phyloP scores from a whole-genome alignment of 1,140 invertebrate genomes.

The Conus ventricosus region DNA sequence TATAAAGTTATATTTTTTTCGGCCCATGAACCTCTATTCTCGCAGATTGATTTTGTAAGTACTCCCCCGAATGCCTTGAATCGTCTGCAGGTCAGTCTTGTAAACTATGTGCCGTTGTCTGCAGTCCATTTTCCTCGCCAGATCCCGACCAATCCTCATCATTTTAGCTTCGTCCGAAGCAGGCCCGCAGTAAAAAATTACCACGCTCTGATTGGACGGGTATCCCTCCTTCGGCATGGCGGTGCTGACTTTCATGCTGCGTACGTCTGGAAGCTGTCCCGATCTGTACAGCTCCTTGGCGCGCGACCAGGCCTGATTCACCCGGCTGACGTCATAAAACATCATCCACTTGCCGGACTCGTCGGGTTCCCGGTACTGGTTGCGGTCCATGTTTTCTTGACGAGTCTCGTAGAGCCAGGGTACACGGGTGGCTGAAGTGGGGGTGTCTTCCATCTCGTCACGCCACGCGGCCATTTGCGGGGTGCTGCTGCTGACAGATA shows the following conservation, averaged over 20 bases:
- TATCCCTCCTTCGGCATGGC: not conserved
- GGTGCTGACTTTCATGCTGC: not conserved
- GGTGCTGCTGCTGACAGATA: too few relatives aligned
- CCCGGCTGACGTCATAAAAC: not conserved
- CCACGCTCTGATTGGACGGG: not conserved
- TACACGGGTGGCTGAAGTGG: not conserved
- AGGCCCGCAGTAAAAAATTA: constrained; percentile 7
- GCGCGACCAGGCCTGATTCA: not conserved
- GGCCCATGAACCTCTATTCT: too few relatives aligned
- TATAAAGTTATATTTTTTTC: too few relatives aligned
- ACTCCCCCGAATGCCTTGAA: not conserved
- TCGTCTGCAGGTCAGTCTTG: not conserved
- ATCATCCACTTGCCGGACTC: constrained; percentile 15
- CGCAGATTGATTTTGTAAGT: not conserved
- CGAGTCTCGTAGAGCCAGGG: not conserved
- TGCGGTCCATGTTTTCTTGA: not conserved
- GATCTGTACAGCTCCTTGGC: constrained; percentile 5
- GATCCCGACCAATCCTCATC: not conserved
- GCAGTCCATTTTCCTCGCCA: constrained; percentile 1
- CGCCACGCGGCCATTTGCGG: too few relatives aligned
- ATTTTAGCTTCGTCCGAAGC: constrained; percentile 9
- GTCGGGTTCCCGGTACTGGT: not conserved
- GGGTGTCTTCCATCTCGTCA: not conserved
- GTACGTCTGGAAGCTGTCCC: not conserved
- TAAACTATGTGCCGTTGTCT: not conserved